Conservation (phyloP, 2,113 vertebrate genomes). For the Tichodroma muraria region DNA sequence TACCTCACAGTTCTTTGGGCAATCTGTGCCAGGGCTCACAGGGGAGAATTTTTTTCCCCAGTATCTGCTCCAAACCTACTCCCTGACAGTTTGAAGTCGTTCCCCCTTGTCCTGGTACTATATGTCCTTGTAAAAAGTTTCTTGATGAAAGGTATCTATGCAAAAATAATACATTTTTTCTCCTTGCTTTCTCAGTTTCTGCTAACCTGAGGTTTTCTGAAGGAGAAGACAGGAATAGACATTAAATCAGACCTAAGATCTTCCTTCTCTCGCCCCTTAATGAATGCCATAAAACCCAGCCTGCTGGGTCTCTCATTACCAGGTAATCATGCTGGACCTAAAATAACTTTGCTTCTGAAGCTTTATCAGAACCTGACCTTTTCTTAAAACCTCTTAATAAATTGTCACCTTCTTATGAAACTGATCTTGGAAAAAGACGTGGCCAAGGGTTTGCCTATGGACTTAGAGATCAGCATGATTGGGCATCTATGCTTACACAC, state of each 20-base stretch:
- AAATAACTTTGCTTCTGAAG: not conserved
- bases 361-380: slow-evolving; percentile 22
- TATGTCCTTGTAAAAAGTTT: not conserved
- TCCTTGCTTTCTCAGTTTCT: not conserved
- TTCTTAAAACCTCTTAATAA: not conserved
- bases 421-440: not conserved
- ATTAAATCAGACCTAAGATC: not conserved
- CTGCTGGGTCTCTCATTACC: slow-evolving; percentile 2
- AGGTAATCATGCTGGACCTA: not conserved
- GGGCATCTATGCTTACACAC: too few species aligned
- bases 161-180: not conserved
- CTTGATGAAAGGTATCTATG: not conserved
- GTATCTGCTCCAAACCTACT: too few species aligned
- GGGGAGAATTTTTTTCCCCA: not conserved
- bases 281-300: not conserved
- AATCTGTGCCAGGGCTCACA: not conserved
- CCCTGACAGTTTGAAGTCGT: not conserved
- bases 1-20: not conserved
- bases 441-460: not conserved
- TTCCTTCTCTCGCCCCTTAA: not conserved
- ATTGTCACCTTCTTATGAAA: not conserved
- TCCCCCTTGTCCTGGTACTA: not conserved
- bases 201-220: not conserved
- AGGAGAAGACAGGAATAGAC: not conserved
- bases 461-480: not conserved